Evolutionary conservation across 1,140 invertebrate genomes (phyloP).

Genomic region (Microvelia longipes): DNA sequence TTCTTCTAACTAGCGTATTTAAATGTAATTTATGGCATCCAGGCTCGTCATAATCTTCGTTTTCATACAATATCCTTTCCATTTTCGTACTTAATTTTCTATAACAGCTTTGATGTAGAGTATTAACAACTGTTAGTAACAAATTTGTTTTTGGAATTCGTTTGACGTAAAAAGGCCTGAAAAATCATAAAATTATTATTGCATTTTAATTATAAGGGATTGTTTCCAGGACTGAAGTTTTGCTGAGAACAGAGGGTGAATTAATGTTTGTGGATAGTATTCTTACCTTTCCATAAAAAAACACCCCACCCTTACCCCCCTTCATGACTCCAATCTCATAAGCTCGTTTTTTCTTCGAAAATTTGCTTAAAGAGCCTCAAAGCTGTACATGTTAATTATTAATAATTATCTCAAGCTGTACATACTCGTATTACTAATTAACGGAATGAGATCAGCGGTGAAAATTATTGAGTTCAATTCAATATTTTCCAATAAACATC

Average conservation of each 20-base stretch:
- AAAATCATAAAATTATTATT: conserved; percentile 19
- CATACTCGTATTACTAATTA: no score
- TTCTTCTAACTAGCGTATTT: conserved; percentile 45
- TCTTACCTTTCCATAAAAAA: neutral
- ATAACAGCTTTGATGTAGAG: conserved; percentile 25
- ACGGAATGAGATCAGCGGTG: no score
- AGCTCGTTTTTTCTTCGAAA: no score
- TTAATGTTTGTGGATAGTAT: neutral
- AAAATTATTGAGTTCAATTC: no score
- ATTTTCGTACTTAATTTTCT: conserved; percentile 17
- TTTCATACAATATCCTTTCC: conserved; percentile 17
- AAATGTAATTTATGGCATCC: conserved; percentile 59
- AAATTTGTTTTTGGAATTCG: conserved; percentile 61
- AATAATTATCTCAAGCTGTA: neutral
- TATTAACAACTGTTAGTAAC: conserved; percentile 56
- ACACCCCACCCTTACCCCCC: neutral
- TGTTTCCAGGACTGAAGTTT: neutral
- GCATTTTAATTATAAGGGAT: neutral
- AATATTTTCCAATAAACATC: no score
- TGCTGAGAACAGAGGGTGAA: no score
- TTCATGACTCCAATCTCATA: no score
- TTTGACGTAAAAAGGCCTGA: conserved; percentile 53
- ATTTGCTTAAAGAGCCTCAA: neutral
- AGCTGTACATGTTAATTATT: neutral
- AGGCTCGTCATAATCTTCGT: conserved; percentile 12